Conservation (phyloP, 2,888 invertebrate genomes). For the Drosophila eohydei region DNA sequence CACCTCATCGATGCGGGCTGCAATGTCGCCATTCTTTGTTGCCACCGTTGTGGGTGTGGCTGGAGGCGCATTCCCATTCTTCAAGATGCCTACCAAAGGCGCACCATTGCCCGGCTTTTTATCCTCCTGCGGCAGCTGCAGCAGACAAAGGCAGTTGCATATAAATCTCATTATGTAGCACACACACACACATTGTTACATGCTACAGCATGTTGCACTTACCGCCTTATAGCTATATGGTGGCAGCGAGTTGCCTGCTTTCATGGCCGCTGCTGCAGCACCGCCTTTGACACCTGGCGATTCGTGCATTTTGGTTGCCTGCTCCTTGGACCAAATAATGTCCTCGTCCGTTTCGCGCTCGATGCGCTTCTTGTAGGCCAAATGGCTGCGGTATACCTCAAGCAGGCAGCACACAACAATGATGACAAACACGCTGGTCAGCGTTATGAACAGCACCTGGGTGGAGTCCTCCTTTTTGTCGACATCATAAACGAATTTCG, state of each 20-base stretch:
- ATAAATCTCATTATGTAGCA: constrained; percentile 51
- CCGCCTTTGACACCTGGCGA: constrained; percentile 85
- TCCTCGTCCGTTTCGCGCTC: constrained; percentile 92
- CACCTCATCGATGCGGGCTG: constrained; percentile 63
- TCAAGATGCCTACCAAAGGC: constrained; percentile 84
- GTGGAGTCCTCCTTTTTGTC: constrained; percentile 92
- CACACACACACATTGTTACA: not conserved
- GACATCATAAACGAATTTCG: constrained; percentile 89
- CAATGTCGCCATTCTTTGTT: constrained; percentile 70
- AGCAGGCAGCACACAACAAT: constrained; percentile 89
- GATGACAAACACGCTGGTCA: constrained; percentile 90
- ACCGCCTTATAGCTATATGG: constrained; percentile 87
- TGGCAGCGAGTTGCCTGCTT: constrained; percentile 57
- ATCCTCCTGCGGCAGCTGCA: constrained; percentile 83
- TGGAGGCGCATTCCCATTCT: constrained; percentile 82
- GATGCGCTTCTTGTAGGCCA: constrained; percentile 89
- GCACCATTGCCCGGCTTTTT: constrained; percentile 80
- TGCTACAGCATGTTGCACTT: constrained; percentile 60
- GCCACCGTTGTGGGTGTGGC: constrained; percentile 51
- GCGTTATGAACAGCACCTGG: constrained; percentile 91
- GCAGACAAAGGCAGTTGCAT: constrained; percentile 5
- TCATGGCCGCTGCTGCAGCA: constrained; percentile 16
- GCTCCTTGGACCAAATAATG: constrained; percentile 90
- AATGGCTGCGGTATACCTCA: constrained; percentile 92
- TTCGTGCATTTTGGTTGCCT: constrained; percentile 89